phyloP scores from a whole-genome alignment of 2,888 invertebrate genomes.

The Conops quadrifasciatus region DNA sequence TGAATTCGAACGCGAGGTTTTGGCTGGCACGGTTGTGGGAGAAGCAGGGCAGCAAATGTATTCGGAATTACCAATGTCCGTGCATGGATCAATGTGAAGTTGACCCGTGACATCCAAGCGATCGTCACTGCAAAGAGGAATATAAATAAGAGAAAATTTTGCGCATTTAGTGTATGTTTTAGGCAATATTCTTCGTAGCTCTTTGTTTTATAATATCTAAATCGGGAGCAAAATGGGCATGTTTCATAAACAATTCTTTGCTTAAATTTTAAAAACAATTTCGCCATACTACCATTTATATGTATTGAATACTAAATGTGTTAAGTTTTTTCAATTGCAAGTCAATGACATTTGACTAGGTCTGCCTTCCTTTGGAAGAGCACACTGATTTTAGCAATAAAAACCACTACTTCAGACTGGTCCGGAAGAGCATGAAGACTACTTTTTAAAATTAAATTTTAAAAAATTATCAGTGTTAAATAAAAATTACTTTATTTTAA shows the following conservation, averaged over 20 bases:
- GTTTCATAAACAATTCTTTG: no score
- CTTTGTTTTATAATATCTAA: no score
- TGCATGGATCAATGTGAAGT: constrained; percentile 71
- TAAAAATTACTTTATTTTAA: no score
- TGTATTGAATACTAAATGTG: neutral
- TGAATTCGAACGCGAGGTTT: constrained; percentile 73
- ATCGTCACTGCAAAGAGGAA: constrained; percentile 68
- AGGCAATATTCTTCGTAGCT: neutral
- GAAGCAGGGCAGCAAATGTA: constrained; percentile 73
- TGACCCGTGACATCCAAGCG: constrained; percentile 72
- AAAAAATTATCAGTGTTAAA: no score
- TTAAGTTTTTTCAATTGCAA: neutral
- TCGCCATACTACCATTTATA: no score
- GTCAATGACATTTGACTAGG: neutral
- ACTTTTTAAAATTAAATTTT: no score
- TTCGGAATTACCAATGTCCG: constrained; percentile 57
- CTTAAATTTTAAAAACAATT: no score
- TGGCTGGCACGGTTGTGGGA: constrained; percentile 78
- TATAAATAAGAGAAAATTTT: neutral
- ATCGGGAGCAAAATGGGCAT: neutral
- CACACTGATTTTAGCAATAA: no score
- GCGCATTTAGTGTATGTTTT: neutral
- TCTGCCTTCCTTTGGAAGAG: no score
- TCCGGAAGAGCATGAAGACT: no score
- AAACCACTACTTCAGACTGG: no score